Conservation (phyloP, 2,888 invertebrate genomes). For the Lomographa bimaculata region DNA sequence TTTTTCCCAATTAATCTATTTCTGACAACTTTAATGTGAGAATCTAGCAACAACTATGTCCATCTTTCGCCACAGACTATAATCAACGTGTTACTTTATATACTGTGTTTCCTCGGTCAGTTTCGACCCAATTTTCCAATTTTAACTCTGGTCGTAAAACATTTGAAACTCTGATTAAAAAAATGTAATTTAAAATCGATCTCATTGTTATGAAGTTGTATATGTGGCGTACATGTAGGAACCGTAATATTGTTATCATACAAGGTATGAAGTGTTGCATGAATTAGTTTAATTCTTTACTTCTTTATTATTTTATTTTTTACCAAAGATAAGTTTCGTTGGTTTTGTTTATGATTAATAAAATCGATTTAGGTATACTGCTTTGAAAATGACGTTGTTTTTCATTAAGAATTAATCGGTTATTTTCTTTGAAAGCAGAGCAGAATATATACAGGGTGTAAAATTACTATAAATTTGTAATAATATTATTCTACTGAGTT, state of each 20-base stretch:
- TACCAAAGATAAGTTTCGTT: conserved; percentile 80
- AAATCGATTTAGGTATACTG: conserved; percentile 23
- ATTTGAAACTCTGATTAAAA: conserved; percentile 66
- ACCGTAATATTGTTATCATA: conserved; percentile 80
- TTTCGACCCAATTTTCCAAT: conserved; percentile 26
- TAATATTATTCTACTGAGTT: no score
- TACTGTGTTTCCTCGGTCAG: no score
- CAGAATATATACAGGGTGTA: conserved; percentile 18
- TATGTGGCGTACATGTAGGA: conserved; percentile 63
- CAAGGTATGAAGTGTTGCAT: conserved; percentile 78
- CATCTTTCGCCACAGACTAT: no score
- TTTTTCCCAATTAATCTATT: no score
- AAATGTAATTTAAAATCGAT: conserved; percentile 73
- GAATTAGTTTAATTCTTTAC: conserved; percentile 35
- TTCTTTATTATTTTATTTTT: conserved; percentile 46
- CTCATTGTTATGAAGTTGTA: conserved; percentile 80
- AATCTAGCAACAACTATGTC: no score
- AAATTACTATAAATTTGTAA: conserved; percentile 1
- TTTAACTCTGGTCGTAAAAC: conserved; percentile 56
- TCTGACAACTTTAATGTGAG: no score
- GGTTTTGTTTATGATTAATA: conserved; percentile 29
- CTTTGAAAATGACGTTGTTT: conserved; percentile 3
- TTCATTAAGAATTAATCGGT: conserved; percentile 1
- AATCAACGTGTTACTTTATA: no score
- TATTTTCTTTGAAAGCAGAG: conserved; percentile 10